Conservation (phyloP, 2,797 vertebrate species). For the Poecilia velifera region DNA sequence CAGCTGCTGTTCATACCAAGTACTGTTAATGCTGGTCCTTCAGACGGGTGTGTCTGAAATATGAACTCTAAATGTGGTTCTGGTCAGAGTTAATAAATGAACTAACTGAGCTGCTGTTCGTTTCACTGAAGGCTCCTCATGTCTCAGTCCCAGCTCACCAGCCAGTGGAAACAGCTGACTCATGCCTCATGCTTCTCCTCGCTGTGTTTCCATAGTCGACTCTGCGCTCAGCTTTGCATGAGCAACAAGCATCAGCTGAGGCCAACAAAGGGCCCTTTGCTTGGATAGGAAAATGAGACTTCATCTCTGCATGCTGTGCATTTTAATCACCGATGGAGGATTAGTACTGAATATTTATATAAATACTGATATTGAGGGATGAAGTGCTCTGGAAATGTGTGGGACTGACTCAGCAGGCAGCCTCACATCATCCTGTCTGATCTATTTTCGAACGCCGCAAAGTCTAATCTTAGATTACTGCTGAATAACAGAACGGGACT, state of each 20-base stretch:
- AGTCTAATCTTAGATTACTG: background rate
- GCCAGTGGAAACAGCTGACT: background rate
- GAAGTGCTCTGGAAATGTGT: background rate
- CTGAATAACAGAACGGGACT: background rate
- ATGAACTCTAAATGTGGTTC: background rate
- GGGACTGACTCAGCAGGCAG: background rate
- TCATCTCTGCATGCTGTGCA: background rate
- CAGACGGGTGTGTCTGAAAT: background rate
- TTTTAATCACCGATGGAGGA: background rate
- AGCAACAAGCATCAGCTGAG: slow-evolving; percentile 29
- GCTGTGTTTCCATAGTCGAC: slow-evolving; percentile 18
- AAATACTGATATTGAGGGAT: background rate
- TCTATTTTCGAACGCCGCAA: background rate
- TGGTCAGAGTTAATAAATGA: background rate
- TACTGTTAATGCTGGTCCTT: background rate
- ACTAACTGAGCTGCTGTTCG: background rate
- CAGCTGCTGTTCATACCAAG: background rate
- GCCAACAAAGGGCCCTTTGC: slow-evolving; percentile 50
- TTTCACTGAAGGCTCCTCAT: background rate
- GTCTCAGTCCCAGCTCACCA: background rate
- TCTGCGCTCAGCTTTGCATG: slow-evolving; percentile 66
- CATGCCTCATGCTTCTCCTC: slow-evolving; percentile 7
- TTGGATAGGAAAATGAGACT: slow-evolving; percentile 48
- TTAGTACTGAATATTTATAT: background rate
- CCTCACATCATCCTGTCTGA: background rate